phyloP scores from a whole-genome alignment of 2,888 invertebrate genomes.

The Drosophila planitibia region DNA sequence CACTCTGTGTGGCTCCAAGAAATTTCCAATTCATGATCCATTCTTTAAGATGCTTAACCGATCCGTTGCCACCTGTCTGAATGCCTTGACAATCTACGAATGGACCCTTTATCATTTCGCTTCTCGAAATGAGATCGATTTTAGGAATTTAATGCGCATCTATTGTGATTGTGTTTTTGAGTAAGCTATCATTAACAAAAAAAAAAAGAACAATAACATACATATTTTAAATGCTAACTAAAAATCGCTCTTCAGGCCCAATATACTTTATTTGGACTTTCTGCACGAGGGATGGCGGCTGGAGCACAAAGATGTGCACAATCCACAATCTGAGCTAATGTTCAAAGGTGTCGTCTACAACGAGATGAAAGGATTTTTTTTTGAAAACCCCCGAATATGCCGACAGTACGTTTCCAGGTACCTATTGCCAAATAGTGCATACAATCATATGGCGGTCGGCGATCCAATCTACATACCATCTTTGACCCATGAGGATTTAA shows the following conservation, averaged over 20 bases:
- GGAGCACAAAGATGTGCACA: conserved; percentile 91
- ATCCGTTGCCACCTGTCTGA: conserved; percentile 97
- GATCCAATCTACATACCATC: conserved; percentile 94
- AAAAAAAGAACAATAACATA: neutral
- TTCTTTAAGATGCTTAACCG: conserved; percentile 98
- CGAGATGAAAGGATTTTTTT: conserved; percentile 99
- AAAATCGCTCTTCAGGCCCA: conserved; percentile 86
- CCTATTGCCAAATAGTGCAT: conserved; percentile 94
- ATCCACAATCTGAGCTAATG: conserved; percentile 90
- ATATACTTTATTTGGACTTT: conserved; percentile 93
- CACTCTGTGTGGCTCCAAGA: conserved; percentile 94
- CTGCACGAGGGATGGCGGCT: conserved; percentile 98
- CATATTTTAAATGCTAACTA: neutral
- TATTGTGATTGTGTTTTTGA: conserved; percentile 96
- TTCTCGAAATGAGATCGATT: conserved; percentile 95
- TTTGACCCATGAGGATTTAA: conserved; percentile 91
- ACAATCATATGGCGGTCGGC: conserved; percentile 94
- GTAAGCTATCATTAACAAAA: conserved; percentile 55
- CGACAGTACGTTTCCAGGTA: conserved; percentile 89
- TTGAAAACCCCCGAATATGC: conserved; percentile 93
- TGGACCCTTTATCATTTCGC: conserved; percentile 97
- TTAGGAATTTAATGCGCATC: conserved; percentile 93
- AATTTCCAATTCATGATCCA: conserved; percentile 96
- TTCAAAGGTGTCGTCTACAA: conserved; percentile 98
- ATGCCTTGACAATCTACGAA: conserved; percentile 95